Conservation (phyloP, 2,797 vertebrate genomes). For the Cetoscarus ocellatus region DNA sequence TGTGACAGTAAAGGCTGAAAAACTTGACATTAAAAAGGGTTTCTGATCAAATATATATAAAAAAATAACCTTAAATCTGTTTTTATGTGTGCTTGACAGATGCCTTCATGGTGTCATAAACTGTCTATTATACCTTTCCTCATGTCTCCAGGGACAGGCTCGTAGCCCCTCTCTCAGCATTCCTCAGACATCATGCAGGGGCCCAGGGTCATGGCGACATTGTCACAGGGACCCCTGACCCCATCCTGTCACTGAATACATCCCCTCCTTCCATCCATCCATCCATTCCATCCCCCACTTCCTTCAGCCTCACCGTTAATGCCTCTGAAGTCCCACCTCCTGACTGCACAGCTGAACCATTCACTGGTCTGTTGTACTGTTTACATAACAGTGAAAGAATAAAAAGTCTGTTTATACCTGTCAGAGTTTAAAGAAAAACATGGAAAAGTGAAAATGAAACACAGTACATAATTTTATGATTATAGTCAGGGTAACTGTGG, state of each 20-base stretch:
- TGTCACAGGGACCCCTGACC: conserved; percentile 55
- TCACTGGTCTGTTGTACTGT: neutral
- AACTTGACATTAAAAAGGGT: too few species aligned
- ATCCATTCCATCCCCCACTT: conserved; percentile 30
- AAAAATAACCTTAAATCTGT: too few species aligned
- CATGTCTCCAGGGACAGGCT: conserved; percentile 31
- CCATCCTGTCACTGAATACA: conserved; percentile 58
- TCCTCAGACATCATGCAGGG: conserved; percentile 27
- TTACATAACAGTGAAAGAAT: neutral
- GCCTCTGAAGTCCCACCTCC: neutral
- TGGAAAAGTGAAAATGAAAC: too few species aligned
- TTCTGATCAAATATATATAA: too few species aligned
- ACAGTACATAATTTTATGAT: too few species aligned
- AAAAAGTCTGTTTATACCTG: neutral
- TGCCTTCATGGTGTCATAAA: conserved; percentile 17
- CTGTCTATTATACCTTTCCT: conserved; percentile 5
- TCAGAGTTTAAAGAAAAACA: too few species aligned
- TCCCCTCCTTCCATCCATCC: conserved; percentile 29
- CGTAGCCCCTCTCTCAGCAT: conserved; percentile 26
- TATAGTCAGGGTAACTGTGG: too few species aligned
- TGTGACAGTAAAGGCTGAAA: too few species aligned
- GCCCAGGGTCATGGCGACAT: conserved; percentile 37
- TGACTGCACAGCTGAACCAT: neutral
- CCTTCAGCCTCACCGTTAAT: neutral
- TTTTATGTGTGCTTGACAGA: conserved; percentile 14